Evolutionary conservation across 64 coral and sea anemone genomes (phyloP).

Genomic region (Montipora capricornis): DNA sequence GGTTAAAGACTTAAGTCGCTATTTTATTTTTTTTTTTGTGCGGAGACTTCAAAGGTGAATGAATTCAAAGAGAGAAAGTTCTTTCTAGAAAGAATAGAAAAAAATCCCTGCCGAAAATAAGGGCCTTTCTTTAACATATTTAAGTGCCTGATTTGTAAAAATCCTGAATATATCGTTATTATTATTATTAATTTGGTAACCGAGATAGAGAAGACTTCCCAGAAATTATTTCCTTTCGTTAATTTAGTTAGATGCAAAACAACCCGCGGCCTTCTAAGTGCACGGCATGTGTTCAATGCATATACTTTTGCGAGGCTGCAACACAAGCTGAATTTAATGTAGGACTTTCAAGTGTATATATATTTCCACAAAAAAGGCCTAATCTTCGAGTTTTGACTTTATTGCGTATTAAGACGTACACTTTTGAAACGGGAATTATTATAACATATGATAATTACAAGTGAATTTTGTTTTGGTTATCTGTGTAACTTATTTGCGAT

Average conservation of each 20-base stretch:
- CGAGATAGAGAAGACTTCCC: neutral
- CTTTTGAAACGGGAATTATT: slow-evolving; percentile 8
- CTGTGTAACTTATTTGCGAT: neutral
- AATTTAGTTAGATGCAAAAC: neutral
- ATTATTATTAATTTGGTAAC: neutral
- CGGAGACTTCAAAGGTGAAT: slow-evolving; percentile 37
- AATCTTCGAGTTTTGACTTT: neutral
- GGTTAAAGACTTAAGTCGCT: too few relatives aligned
- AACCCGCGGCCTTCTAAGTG: neutral
- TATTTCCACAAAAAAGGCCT: neutral
- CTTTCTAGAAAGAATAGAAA: neutral
- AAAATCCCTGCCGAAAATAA: neutral
- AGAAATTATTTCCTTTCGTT: neutral
- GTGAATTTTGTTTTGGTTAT: slow-evolving; percentile 13
- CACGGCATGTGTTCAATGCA: too few relatives aligned
- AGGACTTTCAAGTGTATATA: neutral
- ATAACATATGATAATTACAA: slow-evolving; percentile 42
- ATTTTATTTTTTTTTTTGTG: neutral
- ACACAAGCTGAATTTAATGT: neutral
- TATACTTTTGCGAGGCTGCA: too few relatives aligned
- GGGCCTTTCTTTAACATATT: neutral
- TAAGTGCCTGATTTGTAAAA: neutral
- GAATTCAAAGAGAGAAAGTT: slow-evolving; percentile 20
- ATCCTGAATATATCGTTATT: neutral
- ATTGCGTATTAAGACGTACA: neutral